Percentiles rank a stretch among this genome's conserved stretches.
phyloP scores from a whole-genome alignment of 2,113 vertebrate genomes.

The western clawed frog (Xenopus tropicalis) region UCB_Xtro_10.0 CM004452.2:11073501-11074000 shows the following conservation, averaged over 20 bases:
- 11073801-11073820: neutral
- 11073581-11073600: neutral
- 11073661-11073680: neutral
- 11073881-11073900: neutral
- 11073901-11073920: no score
- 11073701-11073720: neutral
- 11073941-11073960: neutral
- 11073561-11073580: neutral
- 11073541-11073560: neutral
- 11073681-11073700: neutral
- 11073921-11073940: neutral
- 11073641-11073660: neutral
- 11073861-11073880: neutral
- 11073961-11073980: neutral
- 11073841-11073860: neutral
- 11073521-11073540: slow-evolving; percentile 24
- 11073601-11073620: neutral
- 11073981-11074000: neutral
- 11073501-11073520: slow-evolving; percentile 38
- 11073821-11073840: no score
- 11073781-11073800: neutral
- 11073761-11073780: neutral
- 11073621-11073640: neutral
- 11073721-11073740: neutral
- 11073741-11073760: neutral